Conservation (phyloP, 2,888 invertebrate genomes). For the Danaus chrysippus region DNA sequence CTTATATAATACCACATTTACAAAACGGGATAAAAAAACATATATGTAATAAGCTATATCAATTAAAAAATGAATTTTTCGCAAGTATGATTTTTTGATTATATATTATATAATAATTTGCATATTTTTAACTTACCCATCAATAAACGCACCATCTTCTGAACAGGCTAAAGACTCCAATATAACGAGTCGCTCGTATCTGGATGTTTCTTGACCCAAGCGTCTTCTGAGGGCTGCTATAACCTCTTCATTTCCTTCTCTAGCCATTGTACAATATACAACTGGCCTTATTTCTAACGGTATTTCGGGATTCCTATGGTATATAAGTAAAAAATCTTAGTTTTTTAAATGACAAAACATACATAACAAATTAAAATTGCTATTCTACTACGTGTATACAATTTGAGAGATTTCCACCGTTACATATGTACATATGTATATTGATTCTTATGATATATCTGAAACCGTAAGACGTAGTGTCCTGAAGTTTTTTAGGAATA, state of each 20-base stretch:
- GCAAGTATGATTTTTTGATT: neutral
- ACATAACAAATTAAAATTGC: too few relatives aligned
- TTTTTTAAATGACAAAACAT: neutral
- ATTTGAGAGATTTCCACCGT: too few relatives aligned
- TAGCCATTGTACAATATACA: conserved; percentile 87
- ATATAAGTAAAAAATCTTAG: neutral
- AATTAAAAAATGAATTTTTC: too few relatives aligned
- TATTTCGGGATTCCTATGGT: conserved; percentile 59
- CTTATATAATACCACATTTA: too few relatives aligned
- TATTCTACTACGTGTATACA: too few relatives aligned
- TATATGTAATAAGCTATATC: too few relatives aligned
- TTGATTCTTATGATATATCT: neutral
- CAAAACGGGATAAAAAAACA: too few relatives aligned
- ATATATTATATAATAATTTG: neutral
- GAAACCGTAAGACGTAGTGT: too few relatives aligned
- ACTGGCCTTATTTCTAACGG: conserved; percentile 78
- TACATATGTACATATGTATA: neutral
- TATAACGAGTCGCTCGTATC: conserved; percentile 87
- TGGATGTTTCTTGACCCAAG: conserved; percentile 81
- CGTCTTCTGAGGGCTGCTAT: conserved; percentile 85
- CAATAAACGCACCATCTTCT: conserved; percentile 75
- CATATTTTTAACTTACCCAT: conserved; percentile 56
- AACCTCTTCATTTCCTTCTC: conserved; percentile 82
- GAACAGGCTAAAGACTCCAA: conserved; percentile 85
- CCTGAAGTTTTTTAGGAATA: too few relatives aligned